A percentile compares a stretch with the other conserved stretches of the same genome.
These are phyloP conservation scores for Delphinus delphis DNA, from an alignment of 2,113 vertebrate species.

Conservation along the genomic window DNA sequence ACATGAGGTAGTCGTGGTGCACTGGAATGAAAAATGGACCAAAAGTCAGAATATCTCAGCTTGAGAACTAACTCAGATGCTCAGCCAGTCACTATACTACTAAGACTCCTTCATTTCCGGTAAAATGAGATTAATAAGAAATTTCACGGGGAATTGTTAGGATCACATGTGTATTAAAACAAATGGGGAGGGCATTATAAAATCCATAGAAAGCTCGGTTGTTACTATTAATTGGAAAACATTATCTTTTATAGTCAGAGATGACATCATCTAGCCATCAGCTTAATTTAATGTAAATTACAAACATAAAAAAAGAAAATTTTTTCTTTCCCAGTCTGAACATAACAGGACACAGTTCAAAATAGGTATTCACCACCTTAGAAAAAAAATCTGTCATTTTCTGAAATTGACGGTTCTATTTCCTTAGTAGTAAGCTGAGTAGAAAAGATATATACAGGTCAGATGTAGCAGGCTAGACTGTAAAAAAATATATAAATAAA, in stretches of 20 bases:
- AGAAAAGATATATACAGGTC: background rate
- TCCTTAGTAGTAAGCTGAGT: background rate
- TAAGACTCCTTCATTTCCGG: background rate
- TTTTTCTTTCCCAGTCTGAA: slow-evolving; percentile 3
- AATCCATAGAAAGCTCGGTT: background rate
- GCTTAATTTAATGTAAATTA: background rate
- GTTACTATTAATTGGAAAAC: background rate
- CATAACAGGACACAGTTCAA: background rate
- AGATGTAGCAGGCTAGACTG: background rate
- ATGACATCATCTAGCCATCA: background rate
- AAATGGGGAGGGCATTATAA: background rate
- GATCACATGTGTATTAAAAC: background rate
- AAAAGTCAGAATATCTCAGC: background rate
- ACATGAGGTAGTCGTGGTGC: background rate
- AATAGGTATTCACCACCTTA: background rate
- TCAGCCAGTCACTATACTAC: background rate
- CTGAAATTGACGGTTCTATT: background rate
- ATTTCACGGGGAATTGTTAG: background rate
- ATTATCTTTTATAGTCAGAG: background rate
- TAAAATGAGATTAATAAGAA: slow-evolving; percentile 11
- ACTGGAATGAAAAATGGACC: background rate
- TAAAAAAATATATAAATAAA: background rate
- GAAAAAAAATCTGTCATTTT: background rate
- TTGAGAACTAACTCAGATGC: background rate
- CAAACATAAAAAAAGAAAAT: background rate